phyloP scores from a whole-genome alignment of 2,888 invertebrate species.

The Thera obeliscata region DNA sequence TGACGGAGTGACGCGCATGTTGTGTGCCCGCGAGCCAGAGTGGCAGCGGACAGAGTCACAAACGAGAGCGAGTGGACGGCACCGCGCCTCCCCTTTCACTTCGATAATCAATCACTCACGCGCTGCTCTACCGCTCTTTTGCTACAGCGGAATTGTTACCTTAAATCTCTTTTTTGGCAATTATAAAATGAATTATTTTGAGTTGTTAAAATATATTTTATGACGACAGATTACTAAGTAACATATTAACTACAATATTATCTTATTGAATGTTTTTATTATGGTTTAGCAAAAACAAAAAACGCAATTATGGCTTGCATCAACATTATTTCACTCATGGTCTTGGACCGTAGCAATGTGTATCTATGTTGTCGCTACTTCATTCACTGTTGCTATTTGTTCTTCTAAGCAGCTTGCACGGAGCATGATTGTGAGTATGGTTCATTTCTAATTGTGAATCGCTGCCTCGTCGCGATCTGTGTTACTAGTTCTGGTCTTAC shows the following conservation, averaged over 20 bases:
- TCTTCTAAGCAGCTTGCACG: constrained; percentile 92
- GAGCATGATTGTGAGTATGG: constrained; percentile 95
- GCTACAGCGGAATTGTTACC: constrained; percentile 38
- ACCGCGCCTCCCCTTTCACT: constrained; percentile 31
- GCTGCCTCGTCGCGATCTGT: constrained; percentile 39
- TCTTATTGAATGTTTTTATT: too few relatives aligned
- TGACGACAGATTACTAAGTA: too few relatives aligned
- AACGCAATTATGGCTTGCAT: constrained; percentile 12
- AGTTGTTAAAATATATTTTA: too few relatives aligned
- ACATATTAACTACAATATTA: too few relatives aligned
- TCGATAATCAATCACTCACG: constrained; percentile 32
- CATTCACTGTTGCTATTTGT: constrained; percentile 87
- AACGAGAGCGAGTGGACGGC: constrained; percentile 48
- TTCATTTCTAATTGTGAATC: constrained; percentile 57
- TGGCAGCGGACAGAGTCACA: constrained; percentile 26
- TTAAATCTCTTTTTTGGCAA: constrained; percentile 8
- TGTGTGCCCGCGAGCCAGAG: constrained; percentile 47
- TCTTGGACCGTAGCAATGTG: constrained; percentile 54
- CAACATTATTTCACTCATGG: constrained; percentile 47
- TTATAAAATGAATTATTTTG: too few relatives aligned
- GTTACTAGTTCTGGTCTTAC: constrained; percentile 43
- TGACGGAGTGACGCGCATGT: constrained; percentile 58
- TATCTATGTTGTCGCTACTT: constrained; percentile 69
- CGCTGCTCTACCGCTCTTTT: constrained; percentile 34
- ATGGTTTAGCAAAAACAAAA: not conserved